Conservation (phyloP, 2,797 vertebrate genomes). For the Dromococcyx pavoninus region DNA sequence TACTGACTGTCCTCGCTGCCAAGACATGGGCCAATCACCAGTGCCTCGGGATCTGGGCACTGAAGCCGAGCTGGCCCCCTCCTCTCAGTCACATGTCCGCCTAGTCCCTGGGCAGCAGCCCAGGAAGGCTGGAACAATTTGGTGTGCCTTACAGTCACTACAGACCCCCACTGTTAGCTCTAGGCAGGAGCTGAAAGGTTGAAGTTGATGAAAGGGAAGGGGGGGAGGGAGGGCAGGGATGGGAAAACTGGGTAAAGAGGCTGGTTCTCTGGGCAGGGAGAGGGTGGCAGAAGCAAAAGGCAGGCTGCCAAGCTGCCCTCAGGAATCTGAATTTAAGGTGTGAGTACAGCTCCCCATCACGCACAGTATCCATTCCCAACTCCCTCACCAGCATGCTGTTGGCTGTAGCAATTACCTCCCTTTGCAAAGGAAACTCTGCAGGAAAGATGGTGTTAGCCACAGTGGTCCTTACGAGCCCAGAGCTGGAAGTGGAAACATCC, state of each 20-base stretch:
- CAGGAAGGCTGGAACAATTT: neutral
- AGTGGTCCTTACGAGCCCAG: neutral
- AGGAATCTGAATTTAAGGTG: neutral
- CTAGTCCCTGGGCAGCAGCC: neutral
- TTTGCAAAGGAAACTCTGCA: neutral
- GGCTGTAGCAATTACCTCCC: neutral
- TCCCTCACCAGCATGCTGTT: fast-evolving
- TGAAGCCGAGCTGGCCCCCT: neutral
- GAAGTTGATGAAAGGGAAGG: neutral
- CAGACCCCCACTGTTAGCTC: neutral
- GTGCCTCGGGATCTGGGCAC: neutral
- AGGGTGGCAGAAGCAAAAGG: neutral
- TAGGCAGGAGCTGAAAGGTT: neutral
- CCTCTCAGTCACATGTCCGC: neutral
- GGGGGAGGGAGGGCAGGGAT: neutral
- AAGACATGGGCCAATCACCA: neutral
- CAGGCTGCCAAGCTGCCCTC: neutral
- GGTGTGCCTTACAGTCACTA: neutral
- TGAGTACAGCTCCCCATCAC: neutral
- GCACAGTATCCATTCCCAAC: neutral
- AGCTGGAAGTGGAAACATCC: neutral
- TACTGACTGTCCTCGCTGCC: neutral
- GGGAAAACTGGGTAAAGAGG: neutral
- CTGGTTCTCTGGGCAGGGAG: neutral
- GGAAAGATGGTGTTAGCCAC: neutral